These are phyloP conservation scores for Ranitomeya variabilis DNA, from an alignment of 2,113 vertebrate genomes.

Conservation along the genomic window DNA sequence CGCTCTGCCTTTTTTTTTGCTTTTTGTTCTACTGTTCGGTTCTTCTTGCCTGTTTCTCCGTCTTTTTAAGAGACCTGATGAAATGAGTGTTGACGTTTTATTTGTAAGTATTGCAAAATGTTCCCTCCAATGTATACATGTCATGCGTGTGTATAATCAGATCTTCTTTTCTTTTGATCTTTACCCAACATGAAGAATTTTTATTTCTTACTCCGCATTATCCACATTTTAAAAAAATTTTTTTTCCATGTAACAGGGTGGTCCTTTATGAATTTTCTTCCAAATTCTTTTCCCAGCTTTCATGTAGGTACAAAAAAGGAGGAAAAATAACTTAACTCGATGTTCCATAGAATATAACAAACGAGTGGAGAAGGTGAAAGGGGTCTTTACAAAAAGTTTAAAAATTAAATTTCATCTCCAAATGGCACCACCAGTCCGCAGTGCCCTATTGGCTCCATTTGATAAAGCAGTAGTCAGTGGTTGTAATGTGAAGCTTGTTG, in stretches of 20 bases:
- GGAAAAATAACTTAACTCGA: neutral
- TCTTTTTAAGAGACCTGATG: neutral
- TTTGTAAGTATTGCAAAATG: slow-evolving; percentile 62
- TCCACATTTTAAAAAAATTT: slow-evolving; percentile 66
- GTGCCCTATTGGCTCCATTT: too few species aligned
- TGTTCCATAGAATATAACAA: neutral
- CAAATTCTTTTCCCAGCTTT: neutral
- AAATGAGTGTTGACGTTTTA: slow-evolving; percentile 67
- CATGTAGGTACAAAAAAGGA: neutral
- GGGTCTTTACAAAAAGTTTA: too few species aligned
- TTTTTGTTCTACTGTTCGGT: neutral
- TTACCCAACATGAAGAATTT: slow-evolving; percentile 58
- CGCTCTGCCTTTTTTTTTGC: neutral
- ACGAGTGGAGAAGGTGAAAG: neutral
- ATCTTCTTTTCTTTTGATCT: slow-evolving; percentile 68
- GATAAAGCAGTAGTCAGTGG: too few species aligned
- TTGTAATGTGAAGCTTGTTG: too few species aligned
- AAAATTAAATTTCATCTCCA: too few species aligned
- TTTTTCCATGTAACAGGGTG: neutral
- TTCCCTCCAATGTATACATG: slow-evolving; percentile 62
- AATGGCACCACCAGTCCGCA: too few species aligned
- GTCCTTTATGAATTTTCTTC: neutral
- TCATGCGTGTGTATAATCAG: slow-evolving; percentile 69
- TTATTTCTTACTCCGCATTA: slow-evolving; percentile 59
- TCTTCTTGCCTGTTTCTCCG: neutral